phyloP scores from a whole-genome alignment of 2,888 invertebrate genomes.

The Drosophila histrio region DNA sequence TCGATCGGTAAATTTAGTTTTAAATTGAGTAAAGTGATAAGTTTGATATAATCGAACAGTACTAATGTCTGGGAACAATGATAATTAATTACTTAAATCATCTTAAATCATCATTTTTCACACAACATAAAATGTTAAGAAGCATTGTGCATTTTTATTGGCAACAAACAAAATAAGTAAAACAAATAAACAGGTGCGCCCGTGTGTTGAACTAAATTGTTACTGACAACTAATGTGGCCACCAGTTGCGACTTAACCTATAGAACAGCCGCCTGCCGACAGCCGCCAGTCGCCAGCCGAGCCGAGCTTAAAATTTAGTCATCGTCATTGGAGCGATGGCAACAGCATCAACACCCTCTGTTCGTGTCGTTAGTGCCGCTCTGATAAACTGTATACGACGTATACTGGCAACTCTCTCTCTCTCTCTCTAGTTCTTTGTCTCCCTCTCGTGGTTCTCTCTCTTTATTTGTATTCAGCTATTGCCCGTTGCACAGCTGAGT shows the following conservation, averaged over 20 bases:
- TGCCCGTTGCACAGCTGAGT: slow-evolving; percentile 16
- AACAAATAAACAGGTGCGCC: slow-evolving; percentile 73
- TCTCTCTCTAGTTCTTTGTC: background rate
- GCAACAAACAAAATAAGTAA: slow-evolving; percentile 50
- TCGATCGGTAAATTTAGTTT: background rate
- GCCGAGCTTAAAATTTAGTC: slow-evolving; percentile 51
- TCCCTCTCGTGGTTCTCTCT: background rate
- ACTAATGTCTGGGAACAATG: slow-evolving; percentile 9
- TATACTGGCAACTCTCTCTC: background rate
- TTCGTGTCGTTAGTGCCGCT: slow-evolving; percentile 11
- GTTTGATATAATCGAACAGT: background rate
- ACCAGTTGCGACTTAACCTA: slow-evolving; percentile 77
- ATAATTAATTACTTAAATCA: slow-evolving; percentile 10
- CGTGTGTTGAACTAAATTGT: slow-evolving; percentile 80
- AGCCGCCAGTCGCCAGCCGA: slow-evolving; percentile 21
- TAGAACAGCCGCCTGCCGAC: slow-evolving; percentile 41
- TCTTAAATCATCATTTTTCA: background rate
- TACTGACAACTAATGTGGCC: slow-evolving; percentile 84
- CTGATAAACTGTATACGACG: slow-evolving; percentile 32
- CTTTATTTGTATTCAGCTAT: slow-evolving; percentile 48
- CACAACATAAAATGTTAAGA: background rate
- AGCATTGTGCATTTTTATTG: slow-evolving; percentile 1
- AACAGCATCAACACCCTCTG: background rate
- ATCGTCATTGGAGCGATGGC: slow-evolving; percentile 28
- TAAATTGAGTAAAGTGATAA: background rate